Percentiles rank a stretch among this genome's conserved stretches.
These are phyloP conservation scores for Cariama cristata DNA, from an alignment of 2,113 vertebrate species.

Conservation along the genomic window DNA sequence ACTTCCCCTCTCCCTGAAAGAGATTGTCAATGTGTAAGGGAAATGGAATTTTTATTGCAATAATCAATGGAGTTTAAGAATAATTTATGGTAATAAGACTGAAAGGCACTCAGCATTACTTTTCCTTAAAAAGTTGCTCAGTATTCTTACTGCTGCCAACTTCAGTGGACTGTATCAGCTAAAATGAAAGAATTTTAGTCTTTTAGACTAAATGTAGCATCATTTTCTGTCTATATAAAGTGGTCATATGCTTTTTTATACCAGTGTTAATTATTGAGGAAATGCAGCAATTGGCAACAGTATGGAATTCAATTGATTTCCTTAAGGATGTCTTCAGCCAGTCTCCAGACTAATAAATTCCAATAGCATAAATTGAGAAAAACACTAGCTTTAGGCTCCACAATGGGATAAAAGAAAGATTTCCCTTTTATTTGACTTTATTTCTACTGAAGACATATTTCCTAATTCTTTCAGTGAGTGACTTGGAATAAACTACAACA, in stretches of 20 bases:
- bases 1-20: neutral
- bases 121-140: slow-evolving; percentile 69
- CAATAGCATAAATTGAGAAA: neutral
- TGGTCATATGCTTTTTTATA: neutral
- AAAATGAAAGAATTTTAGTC: neutral
- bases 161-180: neutral
- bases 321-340: neutral
- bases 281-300: neutral
- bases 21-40: slow-evolving; percentile 17
- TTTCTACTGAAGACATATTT: neutral
- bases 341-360: neutral
- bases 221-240: neutral
- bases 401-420: neutral
- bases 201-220: neutral
- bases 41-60: slow-evolving; percentile 72
- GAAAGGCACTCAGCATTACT: slow-evolving; percentile 31
- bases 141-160: slow-evolving; percentile 4
- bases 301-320: neutral
- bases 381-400: neutral
- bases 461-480: neutral
- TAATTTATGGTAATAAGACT: slow-evolving; percentile 59
- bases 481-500: neutral
- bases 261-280: neutral
- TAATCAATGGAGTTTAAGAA: slow-evolving; percentile 63
- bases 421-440: neutral